phyloP scores from a whole-genome alignment of 2,888 invertebrate genomes.

The Chromoteleia sp. region DNA sequence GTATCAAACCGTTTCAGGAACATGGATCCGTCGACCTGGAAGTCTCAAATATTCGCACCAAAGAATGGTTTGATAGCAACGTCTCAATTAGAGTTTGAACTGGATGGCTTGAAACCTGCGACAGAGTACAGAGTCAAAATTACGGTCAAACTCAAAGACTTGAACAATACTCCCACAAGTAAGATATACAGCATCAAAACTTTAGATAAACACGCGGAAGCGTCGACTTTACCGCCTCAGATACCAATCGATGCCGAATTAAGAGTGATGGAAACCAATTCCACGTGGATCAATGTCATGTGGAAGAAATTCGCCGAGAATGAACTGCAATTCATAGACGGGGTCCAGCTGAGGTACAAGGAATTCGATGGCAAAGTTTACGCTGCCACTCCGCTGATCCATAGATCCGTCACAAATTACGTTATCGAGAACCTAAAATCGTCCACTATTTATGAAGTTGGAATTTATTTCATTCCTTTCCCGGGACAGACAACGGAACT shows the following conservation, averaged over 20 bases:
- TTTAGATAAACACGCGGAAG: conserved; percentile 85
- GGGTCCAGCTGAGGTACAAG: conserved; percentile 94
- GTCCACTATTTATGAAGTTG: conserved; percentile 92
- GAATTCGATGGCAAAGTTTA: conserved; percentile 93
- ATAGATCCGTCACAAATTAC: conserved; percentile 91
- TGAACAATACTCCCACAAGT: conserved; percentile 92
- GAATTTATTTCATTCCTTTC: conserved; percentile 93
- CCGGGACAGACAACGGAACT: conserved; percentile 92
- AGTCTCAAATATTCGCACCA: conserved; percentile 94
- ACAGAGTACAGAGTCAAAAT: conserved; percentile 94
- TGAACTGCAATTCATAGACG: conserved; percentile 94
- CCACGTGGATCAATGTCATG: conserved; percentile 91
- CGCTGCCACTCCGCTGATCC: conserved; percentile 93
- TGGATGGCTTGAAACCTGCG: conserved; percentile 91
- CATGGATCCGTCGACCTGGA: conserved; percentile 91
- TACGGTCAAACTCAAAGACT: conserved; percentile 90
- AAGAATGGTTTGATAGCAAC: conserved; percentile 94
- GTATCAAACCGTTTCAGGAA: conserved; percentile 84
- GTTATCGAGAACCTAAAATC: conserved; percentile 92
- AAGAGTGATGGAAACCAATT: conserved; percentile 90
- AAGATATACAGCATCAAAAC: conserved; percentile 91
- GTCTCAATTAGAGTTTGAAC: conserved; percentile 93
- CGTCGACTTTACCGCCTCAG: conserved; percentile 87
- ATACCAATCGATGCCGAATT: conserved; percentile 91
- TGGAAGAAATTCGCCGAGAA: conserved; percentile 94